Evolutionary conservation across 2,113 vertebrate species (phyloP).

Genomic region (Shinisaurus crocodilurus): DNA sequence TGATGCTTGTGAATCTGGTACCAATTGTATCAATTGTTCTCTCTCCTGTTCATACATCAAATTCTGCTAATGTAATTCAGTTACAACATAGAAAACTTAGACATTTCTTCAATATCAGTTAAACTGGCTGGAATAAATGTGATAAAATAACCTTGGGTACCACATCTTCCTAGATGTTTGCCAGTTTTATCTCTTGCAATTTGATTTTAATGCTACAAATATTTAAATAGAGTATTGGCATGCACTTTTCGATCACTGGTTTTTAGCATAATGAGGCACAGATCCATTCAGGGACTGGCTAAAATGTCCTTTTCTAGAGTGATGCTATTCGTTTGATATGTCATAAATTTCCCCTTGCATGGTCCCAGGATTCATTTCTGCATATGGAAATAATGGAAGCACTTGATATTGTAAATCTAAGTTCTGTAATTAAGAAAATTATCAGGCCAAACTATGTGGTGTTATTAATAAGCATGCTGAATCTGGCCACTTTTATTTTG

Average conservation of each 20-base stretch:
- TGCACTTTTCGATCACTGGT: not conserved
- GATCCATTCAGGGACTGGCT: not conserved
- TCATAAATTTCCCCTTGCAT: not conserved
- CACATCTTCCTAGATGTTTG: not conserved
- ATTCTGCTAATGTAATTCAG: too few species aligned
- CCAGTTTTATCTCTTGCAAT: not conserved
- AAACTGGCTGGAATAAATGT: not conserved
- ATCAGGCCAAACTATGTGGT: too few species aligned
- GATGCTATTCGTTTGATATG: not conserved
- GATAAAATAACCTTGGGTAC: not conserved
- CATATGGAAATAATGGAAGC: not conserved
- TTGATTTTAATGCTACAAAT: not conserved
- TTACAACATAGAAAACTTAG: not conserved
- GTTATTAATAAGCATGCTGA: too few species aligned
- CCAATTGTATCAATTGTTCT: too few species aligned
- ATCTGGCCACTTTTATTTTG: too few species aligned
- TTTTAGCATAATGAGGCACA: not conserved
- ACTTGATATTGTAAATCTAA: not conserved
- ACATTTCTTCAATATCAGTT: conserved; percentile 9
- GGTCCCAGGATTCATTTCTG: not conserved
- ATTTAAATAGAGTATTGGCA: not conserved
- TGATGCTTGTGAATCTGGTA: not conserved
- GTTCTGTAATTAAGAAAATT: not conserved
- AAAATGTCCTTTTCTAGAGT: not conserved
- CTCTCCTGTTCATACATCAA: too few species aligned